Evolutionary conservation across 1,140 invertebrate genomes (phyloP), one percentile per base, ranked within the genome.

Genomic region (Leptopilina clavipes): DNA sequence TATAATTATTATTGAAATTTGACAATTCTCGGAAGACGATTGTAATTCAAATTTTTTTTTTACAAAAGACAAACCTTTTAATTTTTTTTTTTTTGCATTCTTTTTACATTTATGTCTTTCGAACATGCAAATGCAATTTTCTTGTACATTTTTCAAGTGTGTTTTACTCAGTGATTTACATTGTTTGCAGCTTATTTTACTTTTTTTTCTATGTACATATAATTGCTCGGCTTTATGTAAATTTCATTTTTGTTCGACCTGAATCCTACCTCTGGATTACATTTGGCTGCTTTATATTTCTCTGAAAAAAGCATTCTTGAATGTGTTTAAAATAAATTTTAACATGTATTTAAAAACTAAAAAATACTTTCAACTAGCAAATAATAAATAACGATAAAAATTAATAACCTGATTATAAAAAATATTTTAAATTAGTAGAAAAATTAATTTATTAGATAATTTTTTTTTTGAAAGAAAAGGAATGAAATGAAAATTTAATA

Each of bases 61-160:
- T n/a, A n/a, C n/a, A n/a, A 48, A 52, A 52, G 6, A n/a, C 14
- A 52, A 3, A 52, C n/a, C 48, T 11, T 52, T 52, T 52, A 52
- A 17, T 52, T 52, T 17, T 2, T 52, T 52, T n/a, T 52, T 52
- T 17, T 14, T 17, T 52, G 1, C n/a, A 8, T 9, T 40, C 37
- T 40, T 40, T 40, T 40, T 40, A 40, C 7, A 40, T 40, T 52
- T 52, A 52, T 52, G 48, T 17, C 14, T 52, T 52, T 52, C 17
- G 14, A 52, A 52, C 56, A 31, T 65, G 22, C 22, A 65, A 65
- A 31, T 65, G 56, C 25, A 65, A 14, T 65, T 65, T 65, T n/a
- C 56, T 65, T 3, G 5, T 65, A n/a, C 17, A 52, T 52, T 65
- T 65, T 65, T 65, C 22, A 65, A 65, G 11, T 65, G 14, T n/a